A percentile compares a stretch with the other conserved stretches of the same genome.
These are phyloP conservation scores for Caloenas nicobarica DNA, from an alignment of 2,113 vertebrate genomes.

Conservation along the genomic window DNA sequence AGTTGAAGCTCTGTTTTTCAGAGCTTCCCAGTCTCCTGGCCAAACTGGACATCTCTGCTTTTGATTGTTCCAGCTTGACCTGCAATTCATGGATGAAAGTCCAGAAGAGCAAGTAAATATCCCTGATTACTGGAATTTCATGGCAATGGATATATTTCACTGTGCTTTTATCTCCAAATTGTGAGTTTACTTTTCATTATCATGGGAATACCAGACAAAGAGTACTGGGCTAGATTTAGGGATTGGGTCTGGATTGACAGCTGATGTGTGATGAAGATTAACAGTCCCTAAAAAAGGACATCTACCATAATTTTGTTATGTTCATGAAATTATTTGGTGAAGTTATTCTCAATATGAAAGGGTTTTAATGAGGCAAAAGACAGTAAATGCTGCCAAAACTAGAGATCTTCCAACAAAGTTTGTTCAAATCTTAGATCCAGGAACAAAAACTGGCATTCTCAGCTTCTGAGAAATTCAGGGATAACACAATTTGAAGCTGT, in stretches of 20 bases:
- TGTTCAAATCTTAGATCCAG: background rate
- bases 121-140: background rate
- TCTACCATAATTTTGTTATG: background rate
- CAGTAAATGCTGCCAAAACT: background rate
- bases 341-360: background rate
- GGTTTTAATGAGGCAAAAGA: background rate
- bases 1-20: background rate
- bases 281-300: background rate
- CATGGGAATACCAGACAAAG: fast-evolving
- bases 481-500: background rate
- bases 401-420: background rate
- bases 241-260: background rate
- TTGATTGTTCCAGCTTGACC: background rate
- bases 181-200: background rate
- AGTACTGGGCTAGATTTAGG: background rate
- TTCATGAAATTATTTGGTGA: background rate
- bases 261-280: background rate
- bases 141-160: background rate
- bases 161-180: background rate
- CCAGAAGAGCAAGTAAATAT: background rate
- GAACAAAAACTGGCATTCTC: background rate
- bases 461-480: background rate
- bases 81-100: background rate
- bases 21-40: background rate
- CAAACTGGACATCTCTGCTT: background rate